Conservation (phyloP, 2,797 vertebrate genomes). For the Sebastes itinus region DNA sequence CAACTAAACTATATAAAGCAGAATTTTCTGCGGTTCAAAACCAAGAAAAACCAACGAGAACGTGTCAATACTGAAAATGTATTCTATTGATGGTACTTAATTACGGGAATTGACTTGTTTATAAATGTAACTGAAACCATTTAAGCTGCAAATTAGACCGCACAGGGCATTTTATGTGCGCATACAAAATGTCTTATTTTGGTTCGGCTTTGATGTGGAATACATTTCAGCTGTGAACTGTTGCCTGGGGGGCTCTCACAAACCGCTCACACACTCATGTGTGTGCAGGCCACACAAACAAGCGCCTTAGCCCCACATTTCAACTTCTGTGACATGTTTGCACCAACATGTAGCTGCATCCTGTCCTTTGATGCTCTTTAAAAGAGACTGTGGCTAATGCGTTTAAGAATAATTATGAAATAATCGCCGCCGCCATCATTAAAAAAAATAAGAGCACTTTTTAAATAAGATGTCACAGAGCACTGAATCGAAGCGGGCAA, state of each 20-base stretch:
- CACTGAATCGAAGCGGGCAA: not conserved
- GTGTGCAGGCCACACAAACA: slow-evolving; percentile 8
- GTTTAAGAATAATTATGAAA: not conserved
- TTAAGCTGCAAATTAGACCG: slow-evolving; percentile 66
- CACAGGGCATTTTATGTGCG: slow-evolving; percentile 45
- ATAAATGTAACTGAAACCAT: slow-evolving; percentile 63
- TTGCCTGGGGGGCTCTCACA: slow-evolving; percentile 46
- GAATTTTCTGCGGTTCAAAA: slow-evolving; percentile 24
- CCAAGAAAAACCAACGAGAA: slow-evolving; percentile 76
- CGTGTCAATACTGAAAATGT: slow-evolving; percentile 84
- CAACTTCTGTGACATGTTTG: not conserved
- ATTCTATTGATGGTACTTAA: slow-evolving; percentile 87
- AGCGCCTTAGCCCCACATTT: not conserved
- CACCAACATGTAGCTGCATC: not conserved
- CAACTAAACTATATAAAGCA: not conserved
- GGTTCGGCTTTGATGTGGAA: slow-evolving; percentile 70
- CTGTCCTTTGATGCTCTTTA: not conserved
- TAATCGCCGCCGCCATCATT: not conserved
- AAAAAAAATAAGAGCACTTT: not conserved
- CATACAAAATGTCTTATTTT: slow-evolving; percentile 65
- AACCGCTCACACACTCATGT: not conserved
- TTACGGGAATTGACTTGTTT: slow-evolving; percentile 73
- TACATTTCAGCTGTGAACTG: slow-evolving; percentile 66
- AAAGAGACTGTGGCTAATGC: not conserved
- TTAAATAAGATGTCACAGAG: not conserved